Base-by-base conservation (phyloP, 1,140 invertebrate species). In the Homarus americanus region DNA sequence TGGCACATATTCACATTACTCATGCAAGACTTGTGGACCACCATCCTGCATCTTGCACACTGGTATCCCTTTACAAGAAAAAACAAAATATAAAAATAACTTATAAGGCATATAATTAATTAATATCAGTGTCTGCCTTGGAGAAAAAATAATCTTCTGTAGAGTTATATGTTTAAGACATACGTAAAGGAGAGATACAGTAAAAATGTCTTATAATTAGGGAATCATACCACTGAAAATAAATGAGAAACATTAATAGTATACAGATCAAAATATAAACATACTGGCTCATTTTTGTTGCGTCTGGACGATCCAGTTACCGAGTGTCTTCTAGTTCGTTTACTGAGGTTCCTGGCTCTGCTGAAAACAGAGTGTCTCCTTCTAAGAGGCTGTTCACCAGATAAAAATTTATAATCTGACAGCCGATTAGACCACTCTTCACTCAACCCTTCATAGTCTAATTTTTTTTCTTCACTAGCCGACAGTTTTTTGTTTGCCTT, bases 1-100 rank as follows among this genome's bases (percentile, higher is more conserved):
- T 75, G 44, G 79, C 92, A 87, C 28, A 75, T 92, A 83, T 89
- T 92, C n/a, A 93, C 90, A 34, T 89, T 75, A 91, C 90, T 91
- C 84, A 92, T 53, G 76, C 82, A 93, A 53, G 44, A 91, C 88
- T 93, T 93, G 91, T 85, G 93, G 86, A 82, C 84, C 87, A 44
- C 63, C 53, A 79, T 91, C 40, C 63, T 86, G 41, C 92, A 93
- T 32, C 79, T 91, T 32, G 58, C 87, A 86, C 89, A 93, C 58
- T 86, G 58, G 72, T 93, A 93, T 12, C 91, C 86, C 91, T 93
- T 72, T 82, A 91, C 80, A 89, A 40, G 88, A 69, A 79, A 78
- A 10, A 58, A 58, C 24, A 2, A 10, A 2, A 17, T 58, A 58
- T 58, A 10, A 58, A 58, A 58, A 4, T 58, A 17, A 17, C n/a